Evolutionary conservation across 2,888 invertebrate genomes (phyloP).

Genomic region (Dasypolia templi): DNA sequence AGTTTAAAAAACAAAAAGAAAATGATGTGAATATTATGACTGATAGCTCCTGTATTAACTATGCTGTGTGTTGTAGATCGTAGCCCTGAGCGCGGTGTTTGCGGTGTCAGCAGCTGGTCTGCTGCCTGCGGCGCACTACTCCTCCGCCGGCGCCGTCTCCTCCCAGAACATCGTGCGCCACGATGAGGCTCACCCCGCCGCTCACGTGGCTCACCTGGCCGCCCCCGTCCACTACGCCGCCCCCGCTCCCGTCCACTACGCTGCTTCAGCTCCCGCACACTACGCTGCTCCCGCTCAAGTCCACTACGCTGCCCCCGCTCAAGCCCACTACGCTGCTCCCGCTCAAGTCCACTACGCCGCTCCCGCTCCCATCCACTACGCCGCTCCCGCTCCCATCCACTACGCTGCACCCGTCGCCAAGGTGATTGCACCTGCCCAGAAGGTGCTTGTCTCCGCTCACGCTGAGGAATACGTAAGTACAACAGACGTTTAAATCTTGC

Average conservation of each 20-base stretch:
- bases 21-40: background rate
- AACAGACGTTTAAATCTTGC: background rate
- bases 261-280: constrained; percentile 61
- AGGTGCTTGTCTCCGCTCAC: constrained; percentile 71
- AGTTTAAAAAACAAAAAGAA: constrained; percentile 65
- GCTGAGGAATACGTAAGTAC: constrained; percentile 77
- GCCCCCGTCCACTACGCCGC: constrained; percentile 66
- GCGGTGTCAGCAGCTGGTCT: constrained; percentile 82
- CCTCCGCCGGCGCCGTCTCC: constrained; percentile 81
- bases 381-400: constrained; percentile 68
- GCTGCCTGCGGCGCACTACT: constrained; percentile 82
- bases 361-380: constrained; percentile 66
- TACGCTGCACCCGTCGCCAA: constrained; percentile 75
- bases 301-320: constrained; percentile 67
- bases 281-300: constrained; percentile 70
- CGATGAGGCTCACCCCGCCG: constrained; percentile 72
- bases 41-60: constrained; percentile 5
- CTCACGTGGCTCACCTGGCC: constrained; percentile 66
- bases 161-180: constrained; percentile 86
- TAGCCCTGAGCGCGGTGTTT: constrained; percentile 80
- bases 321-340: constrained; percentile 64
- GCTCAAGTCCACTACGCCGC: constrained; percentile 69
- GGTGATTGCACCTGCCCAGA: constrained; percentile 70
- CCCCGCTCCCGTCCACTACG: constrained; percentile 63
- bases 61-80: constrained; percentile 71